A percentile compares a stretch with the other conserved stretches of the same genome.
These are phyloP conservation scores for Gymnocypris eckloni DNA, from an alignment of 2,797 vertebrate species.

Conservation along the genomic window DNA sequence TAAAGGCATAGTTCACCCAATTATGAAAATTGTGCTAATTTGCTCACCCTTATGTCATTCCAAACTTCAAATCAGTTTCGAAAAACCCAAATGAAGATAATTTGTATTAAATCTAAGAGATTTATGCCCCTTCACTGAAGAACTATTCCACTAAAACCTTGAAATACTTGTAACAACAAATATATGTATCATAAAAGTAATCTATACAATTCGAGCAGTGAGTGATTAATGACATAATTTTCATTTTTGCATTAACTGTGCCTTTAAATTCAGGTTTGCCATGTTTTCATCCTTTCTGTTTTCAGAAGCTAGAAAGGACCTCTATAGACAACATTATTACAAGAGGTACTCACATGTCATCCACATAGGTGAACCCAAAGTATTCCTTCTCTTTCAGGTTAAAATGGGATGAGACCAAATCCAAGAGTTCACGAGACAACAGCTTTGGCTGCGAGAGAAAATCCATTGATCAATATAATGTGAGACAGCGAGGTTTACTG, in stretches of 20 bases:
- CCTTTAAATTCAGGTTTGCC: neutral
- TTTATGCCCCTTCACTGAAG: neutral
- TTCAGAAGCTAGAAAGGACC: neutral
- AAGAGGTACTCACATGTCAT: slow-evolving; percentile 87
- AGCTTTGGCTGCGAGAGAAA: slow-evolving; percentile 87
- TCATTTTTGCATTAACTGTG: neutral
- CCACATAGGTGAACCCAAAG: slow-evolving; percentile 93
- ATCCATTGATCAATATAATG: slow-evolving; percentile 14
- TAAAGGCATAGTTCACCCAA: neutral
- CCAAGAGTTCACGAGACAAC: slow-evolving; percentile 94
- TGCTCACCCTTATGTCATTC: neutral
- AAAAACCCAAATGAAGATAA: neutral
- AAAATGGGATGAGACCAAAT: slow-evolving; percentile 97
- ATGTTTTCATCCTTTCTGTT: neutral
- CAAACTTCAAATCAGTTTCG: neutral
- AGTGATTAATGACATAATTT: neutral
- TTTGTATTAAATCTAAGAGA: neutral
- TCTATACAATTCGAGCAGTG: neutral
- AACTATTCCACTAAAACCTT: neutral
- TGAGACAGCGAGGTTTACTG: neutral
- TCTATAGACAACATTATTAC: neutral
- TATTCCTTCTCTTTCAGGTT: slow-evolving; percentile 99
- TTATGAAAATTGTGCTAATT: neutral
- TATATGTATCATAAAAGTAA: neutral
- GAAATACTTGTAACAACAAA: neutral